Conservation (phyloP, 2,888 invertebrate species). For the Cephus pygmeus region DNA sequence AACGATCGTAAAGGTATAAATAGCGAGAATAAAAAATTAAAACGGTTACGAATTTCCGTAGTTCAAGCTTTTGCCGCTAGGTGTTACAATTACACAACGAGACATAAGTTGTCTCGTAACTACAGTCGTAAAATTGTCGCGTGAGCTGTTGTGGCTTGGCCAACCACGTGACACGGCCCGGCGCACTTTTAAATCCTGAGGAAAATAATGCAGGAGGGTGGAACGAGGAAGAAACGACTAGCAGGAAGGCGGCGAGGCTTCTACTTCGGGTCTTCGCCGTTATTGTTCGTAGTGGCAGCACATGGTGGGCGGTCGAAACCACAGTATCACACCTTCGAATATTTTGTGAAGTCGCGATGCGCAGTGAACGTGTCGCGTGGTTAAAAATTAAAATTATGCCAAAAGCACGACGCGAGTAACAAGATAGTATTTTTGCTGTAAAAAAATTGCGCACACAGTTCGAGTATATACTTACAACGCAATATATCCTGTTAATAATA, state of each 20-base stretch:
- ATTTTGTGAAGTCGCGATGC: not conserved
- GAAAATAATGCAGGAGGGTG: not conserved
- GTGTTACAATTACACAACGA: not conserved
- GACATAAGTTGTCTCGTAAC: not conserved
- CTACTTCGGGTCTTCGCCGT: constrained; percentile 47
- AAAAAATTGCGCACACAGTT: too few species aligned
- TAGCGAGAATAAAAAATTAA: not conserved
- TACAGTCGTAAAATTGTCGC: not conserved
- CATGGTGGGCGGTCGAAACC: constrained; percentile 4
- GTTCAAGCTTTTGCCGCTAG: not conserved
- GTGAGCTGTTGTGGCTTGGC: not conserved
- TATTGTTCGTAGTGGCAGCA: constrained; percentile 46
- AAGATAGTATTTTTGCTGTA: not conserved
- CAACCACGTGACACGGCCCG: not conserved
- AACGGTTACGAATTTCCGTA: not conserved
- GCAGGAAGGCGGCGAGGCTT: not conserved
- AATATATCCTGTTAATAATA: not conserved
- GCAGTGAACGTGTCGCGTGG: not conserved
- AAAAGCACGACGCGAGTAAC: not conserved
- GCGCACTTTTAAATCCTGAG: not conserved
- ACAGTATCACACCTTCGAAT: not conserved
- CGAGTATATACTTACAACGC: too few species aligned
- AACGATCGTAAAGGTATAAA: not conserved
- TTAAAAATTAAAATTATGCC: not conserved
- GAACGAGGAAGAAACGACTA: not conserved